Evolutionary conservation across 92 coral and sea anemone genomes (phyloP), one percentile per base, ranked within the genome.

Genomic region (Epizoanthus illoricatus): DNA sequence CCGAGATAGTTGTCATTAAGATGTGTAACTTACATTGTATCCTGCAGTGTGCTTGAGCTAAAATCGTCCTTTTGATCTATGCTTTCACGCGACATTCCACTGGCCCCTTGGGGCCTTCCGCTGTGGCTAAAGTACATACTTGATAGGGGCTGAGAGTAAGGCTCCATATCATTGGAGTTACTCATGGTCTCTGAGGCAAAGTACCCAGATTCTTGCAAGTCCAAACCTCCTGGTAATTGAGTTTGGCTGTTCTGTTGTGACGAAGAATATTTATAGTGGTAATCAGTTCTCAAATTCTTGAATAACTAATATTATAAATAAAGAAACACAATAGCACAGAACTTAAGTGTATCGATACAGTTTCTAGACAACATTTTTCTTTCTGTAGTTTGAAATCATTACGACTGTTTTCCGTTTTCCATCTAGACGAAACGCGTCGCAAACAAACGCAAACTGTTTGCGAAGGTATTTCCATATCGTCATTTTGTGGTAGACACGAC

Each of bases 171-270:
- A 13, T 79, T 80, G 33, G 71, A 85, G 49, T 88, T 93, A 84
- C 94, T 93, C 94, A 90, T 90, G 19, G 92, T 81, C 85, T 93
- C 94, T 19, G 97, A 93, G 41, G 97, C 97, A 69, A 88, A 93
- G 85, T 93, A 93, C 1, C 97, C 97, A 40, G 97, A 93, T 79
- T 93, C 97, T 67, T 90, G 94, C 28, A 93, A 83, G 60, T 93
- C 97, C 28, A 88, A 28, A 63, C 87, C 87, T 21, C 73, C 88
- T 54, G 85, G 59, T 39, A 63, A 45, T 2, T 78, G 81, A 3
- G 70, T 62, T n/a, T 62, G 58, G 9, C 60, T 76, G 28, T 76
- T 43, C 81, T 76, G 71, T 75, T 58, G 80, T n/a, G 75, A 43
- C 4, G 17, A 71, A 4, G 47, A 3, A 16, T 7, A 47, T 47